phyloP scores from a whole-genome alignment of 1,140 invertebrate genomes.

The Drosophila bipectinata region DNA sequence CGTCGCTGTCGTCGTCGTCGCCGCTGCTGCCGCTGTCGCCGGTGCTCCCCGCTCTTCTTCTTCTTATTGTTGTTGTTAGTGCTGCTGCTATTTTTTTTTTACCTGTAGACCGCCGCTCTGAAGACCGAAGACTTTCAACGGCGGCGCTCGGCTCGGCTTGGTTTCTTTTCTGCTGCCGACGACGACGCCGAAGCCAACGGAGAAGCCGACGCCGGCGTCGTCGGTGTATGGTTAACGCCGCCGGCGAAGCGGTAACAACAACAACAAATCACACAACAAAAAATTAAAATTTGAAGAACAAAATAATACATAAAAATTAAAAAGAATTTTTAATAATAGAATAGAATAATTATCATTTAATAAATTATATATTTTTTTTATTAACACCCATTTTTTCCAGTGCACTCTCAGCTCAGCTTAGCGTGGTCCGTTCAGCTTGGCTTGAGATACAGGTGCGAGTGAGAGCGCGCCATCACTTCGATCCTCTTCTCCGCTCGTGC shows the following conservation, averaged over 20 bases:
- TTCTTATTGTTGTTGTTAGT: constrained; percentile 11
- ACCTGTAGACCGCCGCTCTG: constrained; percentile 50
- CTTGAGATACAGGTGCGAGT: constrained; percentile 62
- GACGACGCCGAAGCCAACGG: neutral
- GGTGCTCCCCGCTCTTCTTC: constrained; percentile 2
- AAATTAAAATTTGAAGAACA: no score
- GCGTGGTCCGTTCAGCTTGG: constrained; percentile 78
- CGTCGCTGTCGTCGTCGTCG: constrained; percentile 7
- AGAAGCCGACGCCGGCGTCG: constrained; percentile 32
- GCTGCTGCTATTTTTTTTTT: neutral
- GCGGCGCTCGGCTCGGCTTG: constrained; percentile 29
- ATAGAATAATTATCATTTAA: no score
- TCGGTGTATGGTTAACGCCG: constrained; percentile 72
- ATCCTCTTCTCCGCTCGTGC: constrained; percentile 39
- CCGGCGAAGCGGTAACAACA: constrained; percentile 72
- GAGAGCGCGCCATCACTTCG: constrained; percentile 11
- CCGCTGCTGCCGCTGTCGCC: constrained; percentile 4
- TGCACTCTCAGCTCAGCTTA: constrained; percentile 64
- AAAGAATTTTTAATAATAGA: no score
- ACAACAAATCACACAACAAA: constrained; percentile 7
- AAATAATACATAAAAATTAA: no score
- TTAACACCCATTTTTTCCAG: neutral
- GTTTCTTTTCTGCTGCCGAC: constrained; percentile 43
- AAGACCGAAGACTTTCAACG: constrained; percentile 58
- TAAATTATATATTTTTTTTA: no score